phyloP scores from a whole-genome alignment of 2,888 invertebrate species.

The Salticus scenicus region DNA sequence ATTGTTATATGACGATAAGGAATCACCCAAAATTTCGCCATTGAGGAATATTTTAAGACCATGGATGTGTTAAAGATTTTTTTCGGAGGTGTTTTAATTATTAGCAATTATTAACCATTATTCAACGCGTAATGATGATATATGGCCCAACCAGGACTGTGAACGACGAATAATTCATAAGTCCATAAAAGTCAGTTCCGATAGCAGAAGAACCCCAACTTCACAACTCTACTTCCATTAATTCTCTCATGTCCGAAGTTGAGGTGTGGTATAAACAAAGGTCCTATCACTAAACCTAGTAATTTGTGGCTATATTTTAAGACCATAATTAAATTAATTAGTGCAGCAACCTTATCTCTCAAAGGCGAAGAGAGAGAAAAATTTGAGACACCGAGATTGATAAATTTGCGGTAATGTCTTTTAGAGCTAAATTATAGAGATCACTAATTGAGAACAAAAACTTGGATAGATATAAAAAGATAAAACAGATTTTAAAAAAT shows the following conservation, averaged over 20 bases:
- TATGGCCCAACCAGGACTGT: neutral
- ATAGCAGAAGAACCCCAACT: too few species aligned
- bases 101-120: too few species aligned
- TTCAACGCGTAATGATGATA: neutral
- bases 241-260: neutral
- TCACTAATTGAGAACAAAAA: neutral
- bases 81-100: conserved; percentile 2
- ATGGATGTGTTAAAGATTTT: too few species aligned
- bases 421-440: neutral
- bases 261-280: neutral
- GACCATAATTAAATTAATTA: conserved; percentile 37
- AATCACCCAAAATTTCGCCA: too few species aligned
- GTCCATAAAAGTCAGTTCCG: too few species aligned
- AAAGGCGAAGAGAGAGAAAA: neutral
- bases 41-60: too few species aligned
- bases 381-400: too few species aligned
- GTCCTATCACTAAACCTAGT: neutral
- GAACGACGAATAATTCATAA: neutral
- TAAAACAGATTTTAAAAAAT: neutral
- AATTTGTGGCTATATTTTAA: conserved; percentile 41
- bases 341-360: neutral
- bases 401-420: neutral
- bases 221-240: neutral
- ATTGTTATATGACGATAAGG: too few species aligned
- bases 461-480: neutral